Conservation (phyloP, 2,113 vertebrate species). For the Uropsilus gracilis region DNA sequence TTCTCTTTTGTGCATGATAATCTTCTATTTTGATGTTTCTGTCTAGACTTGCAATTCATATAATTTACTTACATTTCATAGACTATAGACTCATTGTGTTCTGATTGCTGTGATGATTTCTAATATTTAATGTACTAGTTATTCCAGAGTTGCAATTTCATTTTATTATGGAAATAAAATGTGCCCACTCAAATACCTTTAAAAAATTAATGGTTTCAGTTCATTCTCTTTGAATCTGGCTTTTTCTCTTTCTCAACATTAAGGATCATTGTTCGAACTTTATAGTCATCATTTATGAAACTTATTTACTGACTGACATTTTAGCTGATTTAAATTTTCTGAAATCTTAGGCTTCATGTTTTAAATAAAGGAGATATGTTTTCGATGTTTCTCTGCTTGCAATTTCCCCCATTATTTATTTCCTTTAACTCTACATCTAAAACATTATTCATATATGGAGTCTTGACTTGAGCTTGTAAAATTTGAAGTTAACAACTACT, state of each 20-base stretch:
- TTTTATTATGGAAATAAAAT: slow-evolving; percentile 74
- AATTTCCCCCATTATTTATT: background rate
- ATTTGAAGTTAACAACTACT: slow-evolving; percentile 46
- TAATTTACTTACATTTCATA: slow-evolving; percentile 19
- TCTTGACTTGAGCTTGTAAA: background rate
- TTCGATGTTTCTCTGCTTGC: background rate
- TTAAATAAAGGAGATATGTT: background rate
- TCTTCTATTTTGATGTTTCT: slow-evolving; percentile 23
- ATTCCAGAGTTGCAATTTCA: slow-evolving; percentile 58
- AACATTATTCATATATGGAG: background rate
- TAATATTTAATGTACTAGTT: slow-evolving; percentile 68
- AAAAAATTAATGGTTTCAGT: slow-evolving; percentile 57
- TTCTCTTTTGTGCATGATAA: background rate
- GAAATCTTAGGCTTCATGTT: background rate
- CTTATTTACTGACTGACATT: background rate
- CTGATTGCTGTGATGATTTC: slow-evolving; percentile 45
- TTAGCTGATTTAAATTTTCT: slow-evolving; percentile 54
- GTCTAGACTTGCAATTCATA: background rate
- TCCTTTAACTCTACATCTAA: background rate
- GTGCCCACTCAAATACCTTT: slow-evolving; percentile 37
- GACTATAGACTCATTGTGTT: slow-evolving; percentile 36
- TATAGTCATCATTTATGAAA: background rate
- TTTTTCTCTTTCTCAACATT: background rate
- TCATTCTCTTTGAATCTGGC: background rate
- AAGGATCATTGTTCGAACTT: background rate